These are phyloP conservation scores for Metalampra italica DNA, from an alignment of 2,888 invertebrate species.

Conservation along the genomic window DNA sequence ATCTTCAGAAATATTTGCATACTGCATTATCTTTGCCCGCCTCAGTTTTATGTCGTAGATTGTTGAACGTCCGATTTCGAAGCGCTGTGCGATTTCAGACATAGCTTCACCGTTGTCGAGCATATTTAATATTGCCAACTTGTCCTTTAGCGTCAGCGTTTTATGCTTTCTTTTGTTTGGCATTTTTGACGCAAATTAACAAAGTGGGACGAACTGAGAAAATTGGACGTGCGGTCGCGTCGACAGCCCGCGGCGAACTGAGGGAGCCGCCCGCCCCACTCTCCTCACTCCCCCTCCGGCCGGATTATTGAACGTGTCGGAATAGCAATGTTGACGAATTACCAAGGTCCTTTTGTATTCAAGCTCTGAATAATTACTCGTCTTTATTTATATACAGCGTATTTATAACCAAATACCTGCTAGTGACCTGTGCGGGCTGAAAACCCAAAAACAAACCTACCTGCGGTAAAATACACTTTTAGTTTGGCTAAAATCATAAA, in stretches of 20 bases:
- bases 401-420: too few species aligned
- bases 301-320: conserved; percentile 3
- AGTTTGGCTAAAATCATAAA: background rate
- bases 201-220: background rate
- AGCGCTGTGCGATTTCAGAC: background rate
- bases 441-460: too few species aligned
- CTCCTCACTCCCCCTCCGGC: background rate
- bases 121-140: background rate
- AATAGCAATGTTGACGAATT: background rate
- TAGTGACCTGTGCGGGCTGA: too few species aligned
- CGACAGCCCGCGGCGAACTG: background rate
- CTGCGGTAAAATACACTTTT: too few species aligned
- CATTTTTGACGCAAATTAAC: background rate
- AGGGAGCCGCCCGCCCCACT: background rate
- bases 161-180: background rate
- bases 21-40: conserved; percentile 21
- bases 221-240: background rate
- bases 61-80: conserved; percentile 1
- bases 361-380: background rate
- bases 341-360: too few species aligned
- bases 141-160: conserved; percentile 2
- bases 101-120: conserved; percentile 1
- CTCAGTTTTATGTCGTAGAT: conserved; percentile 10
- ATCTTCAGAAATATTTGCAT: conserved; percentile 22
- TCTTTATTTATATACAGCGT: background rate